A percentile compares a stretch with the other conserved stretches of the same genome.
Evolutionary conservation across 2,797 vertebrate species (phyloP).

Genomic region (Limosa lapponica): DNA sequence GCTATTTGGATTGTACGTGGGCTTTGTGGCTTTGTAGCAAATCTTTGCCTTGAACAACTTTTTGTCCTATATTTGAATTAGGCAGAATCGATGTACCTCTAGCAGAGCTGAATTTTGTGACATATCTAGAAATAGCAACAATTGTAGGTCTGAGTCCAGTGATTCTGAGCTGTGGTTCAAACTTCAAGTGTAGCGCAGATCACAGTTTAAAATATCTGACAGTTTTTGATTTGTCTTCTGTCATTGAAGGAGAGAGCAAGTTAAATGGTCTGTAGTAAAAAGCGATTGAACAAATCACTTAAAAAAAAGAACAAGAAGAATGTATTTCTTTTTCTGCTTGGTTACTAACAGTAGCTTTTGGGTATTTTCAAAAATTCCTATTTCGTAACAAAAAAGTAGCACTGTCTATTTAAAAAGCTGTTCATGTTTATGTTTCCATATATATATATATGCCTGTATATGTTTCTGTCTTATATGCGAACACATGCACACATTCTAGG

Average conservation of each 20-base stretch:
- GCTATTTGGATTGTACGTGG: not conserved
- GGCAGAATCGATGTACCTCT: not conserved
- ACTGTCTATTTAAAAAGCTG: not conserved
- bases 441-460: not conserved
- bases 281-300: constrained; percentile 22
- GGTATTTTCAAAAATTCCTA: not conserved
- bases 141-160: not conserved
- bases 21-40: not conserved
- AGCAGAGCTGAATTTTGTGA: constrained; percentile 10
- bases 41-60: not conserved
- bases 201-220: constrained; percentile 38
- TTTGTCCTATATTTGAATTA: not conserved
- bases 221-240: constrained; percentile 42
- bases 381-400: not conserved
- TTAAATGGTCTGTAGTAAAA: constrained; percentile 54
- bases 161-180: constrained; percentile 28
- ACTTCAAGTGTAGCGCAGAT: constrained; percentile 21
- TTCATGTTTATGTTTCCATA: not conserved
- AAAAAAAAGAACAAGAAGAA: not conserved
- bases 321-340: constrained; percentile 5
- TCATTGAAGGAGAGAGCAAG: constrained; percentile 20
- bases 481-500: not conserved
- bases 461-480: not conserved
- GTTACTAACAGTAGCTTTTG: not conserved
- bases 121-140: constrained; percentile 17